Base-by-base conservation (phyloP, 2,113 vertebrate species). In the Sturnira hondurensis region DNA sequence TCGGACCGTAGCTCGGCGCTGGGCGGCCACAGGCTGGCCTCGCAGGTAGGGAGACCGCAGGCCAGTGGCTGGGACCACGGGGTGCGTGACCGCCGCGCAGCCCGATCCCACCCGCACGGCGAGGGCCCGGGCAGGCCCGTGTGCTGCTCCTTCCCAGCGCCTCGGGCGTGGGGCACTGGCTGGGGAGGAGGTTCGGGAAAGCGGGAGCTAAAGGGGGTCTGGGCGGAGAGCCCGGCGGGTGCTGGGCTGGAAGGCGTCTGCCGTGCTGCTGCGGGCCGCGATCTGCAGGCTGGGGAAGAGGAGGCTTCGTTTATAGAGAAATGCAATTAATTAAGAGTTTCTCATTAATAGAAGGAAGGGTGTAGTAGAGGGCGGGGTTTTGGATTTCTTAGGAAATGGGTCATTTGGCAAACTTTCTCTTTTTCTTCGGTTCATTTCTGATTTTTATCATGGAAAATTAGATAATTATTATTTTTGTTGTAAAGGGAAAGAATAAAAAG, bases 391-490 rank as follows among this genome's bases (percentile, higher is more conserved):
- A 38, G 82, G 83, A 93, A 88, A 84, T 93, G 94, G 90, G 45
- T 93, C 93, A 92, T 97, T 94, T 92, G 85, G 86, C 95, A 97
- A 98, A 98, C 96, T 98, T 98, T 97, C 85, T 94, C 47, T 76
- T 68, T 74, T 50, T 31, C 74, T 52, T 47, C 31, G 43, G 26
- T 71, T 68, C n/a, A 94, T 97, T 94, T 84, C 81, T 36, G 17
- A 33, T 90, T 92, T 93, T 86, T 70, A 61, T 52, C 56, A 87
- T 43, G 58, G 50, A 80, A 95, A 85, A 90, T 38, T 50, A 54
- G 31, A n/a, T 87, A 86, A 50, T 54, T 68, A 7, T 43, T 31
- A 19, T 86, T 33, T 86, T 14, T 76, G 43, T 22, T 41, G 20
- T 63, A 41, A 83, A 83, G 36, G 22, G 26, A 82, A 85, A 95